Conservation (phyloP, 1,140 invertebrate genomes). For the Zaprionus kolodkinae region DNA sequence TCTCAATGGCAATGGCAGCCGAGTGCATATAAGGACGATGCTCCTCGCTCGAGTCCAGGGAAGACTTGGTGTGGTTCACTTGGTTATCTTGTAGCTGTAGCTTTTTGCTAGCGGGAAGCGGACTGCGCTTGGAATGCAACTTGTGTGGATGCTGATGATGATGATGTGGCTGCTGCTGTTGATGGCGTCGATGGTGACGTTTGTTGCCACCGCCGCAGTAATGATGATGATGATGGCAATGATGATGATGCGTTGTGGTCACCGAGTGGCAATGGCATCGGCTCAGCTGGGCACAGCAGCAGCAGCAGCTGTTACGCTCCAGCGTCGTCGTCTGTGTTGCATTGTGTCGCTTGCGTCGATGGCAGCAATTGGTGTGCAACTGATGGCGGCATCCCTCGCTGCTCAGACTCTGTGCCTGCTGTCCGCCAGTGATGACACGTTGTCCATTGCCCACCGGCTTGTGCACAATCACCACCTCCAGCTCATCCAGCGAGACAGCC, state of each 20-base stretch:
- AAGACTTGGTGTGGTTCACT: constrained; percentile 69
- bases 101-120: constrained; percentile 35
- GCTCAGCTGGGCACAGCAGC: constrained; percentile 46
- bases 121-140: constrained; percentile 28
- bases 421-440: constrained; percentile 14
- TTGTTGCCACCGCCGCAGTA: constrained; percentile 21
- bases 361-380: constrained; percentile 36
- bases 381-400: not conserved
- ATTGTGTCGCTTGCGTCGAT: constrained; percentile 75
- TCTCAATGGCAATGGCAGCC: constrained; percentile 77
- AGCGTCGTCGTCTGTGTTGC: constrained; percentile 71
- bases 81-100: constrained; percentile 24
- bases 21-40: constrained; percentile 42
- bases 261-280: constrained; percentile 45
- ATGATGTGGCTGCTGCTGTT: constrained; percentile 29
- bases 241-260: constrained; percentile 70
- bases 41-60: constrained; percentile 74
- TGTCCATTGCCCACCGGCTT: constrained; percentile 36
- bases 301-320: constrained; percentile 33
- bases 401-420: constrained; percentile 11
- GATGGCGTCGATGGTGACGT: constrained; percentile 17
- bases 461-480: constrained; percentile 68
- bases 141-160: constrained; percentile 20
- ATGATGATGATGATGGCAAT: constrained; percentile 44
- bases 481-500: constrained; percentile 48